Base-by-base conservation (phyloP, 2,888 invertebrate species). In the Toxonevra muliebris region DNA sequence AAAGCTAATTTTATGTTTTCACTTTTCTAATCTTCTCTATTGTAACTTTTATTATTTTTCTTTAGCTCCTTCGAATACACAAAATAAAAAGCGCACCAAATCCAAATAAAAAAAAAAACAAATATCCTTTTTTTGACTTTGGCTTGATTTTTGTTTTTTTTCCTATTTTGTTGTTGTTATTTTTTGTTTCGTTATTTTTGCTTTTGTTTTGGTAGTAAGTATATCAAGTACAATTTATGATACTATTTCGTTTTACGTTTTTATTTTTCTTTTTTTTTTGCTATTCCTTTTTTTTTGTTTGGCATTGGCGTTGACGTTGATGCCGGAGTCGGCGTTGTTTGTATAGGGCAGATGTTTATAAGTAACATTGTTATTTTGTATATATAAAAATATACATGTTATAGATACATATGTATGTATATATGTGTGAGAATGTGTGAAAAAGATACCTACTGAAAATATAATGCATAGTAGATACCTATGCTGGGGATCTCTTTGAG, bases 1-100 rank as follows among this genome's bases (percentile, higher is more conserved):
- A 58, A 41, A 13, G 11, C 58, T 58, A 15, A 41, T 58, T 58
- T 58, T 58, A 15, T 43, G 42, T 42, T 48, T 48, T 48, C n/a
- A 48, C 48, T 48, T 30, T 30, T 48, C 48, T 48, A 48, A 48
- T 48, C 48, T 48, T 13, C 11, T 7, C 15, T 48, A 10, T 48
- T 48, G 48, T 48, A 48, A 15, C 15, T 48, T 13, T 48, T 48
- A 48, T 48, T 48, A 15, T 15, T 48, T 13, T 48, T 15, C 11
- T 13, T 12, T 12, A 10, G 13, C 15, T 48, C 11, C 5, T 48
- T 8, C 10, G 5, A n/a, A 8, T 48, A 48, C 48, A 48, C 48
- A 48, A 48, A 48, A 10, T n/a, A 7, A 30, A 30, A 30, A 30
- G 30, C 2, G 7, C 30, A 30, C 30, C 30, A 7, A 30, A 30